Conservation (phyloP, 2,797 vertebrate genomes). For the Hydrolagus colliei region DNA sequence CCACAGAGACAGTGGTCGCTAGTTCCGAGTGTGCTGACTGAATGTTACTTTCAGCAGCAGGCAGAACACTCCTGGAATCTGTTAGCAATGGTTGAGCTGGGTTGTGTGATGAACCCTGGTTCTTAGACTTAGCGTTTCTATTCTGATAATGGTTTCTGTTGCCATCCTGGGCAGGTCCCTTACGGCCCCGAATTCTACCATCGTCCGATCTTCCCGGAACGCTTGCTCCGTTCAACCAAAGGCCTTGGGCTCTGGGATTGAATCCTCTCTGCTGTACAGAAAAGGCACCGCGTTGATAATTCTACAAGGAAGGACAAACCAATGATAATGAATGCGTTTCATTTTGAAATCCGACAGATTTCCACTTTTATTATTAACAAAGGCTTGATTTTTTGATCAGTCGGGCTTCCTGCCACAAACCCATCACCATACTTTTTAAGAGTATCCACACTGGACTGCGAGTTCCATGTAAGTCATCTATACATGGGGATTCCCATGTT, state of each 20-base stretch:
- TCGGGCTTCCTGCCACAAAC: too few relatives aligned
- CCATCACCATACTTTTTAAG: too few relatives aligned
- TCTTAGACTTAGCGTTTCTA: slow-evolving; percentile 53
- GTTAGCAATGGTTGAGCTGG: slow-evolving; percentile 45
- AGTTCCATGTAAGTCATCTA: too few relatives aligned
- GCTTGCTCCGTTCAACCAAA: slow-evolving; percentile 46
- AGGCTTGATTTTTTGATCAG: neutral
- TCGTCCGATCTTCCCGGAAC: slow-evolving; percentile 46
- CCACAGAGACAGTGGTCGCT: slow-evolving; percentile 43
- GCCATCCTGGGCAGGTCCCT: slow-evolving; percentile 48
- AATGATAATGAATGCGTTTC: neutral
- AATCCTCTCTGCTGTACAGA: slow-evolving; percentile 59
- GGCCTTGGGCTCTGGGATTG: slow-evolving; percentile 53
- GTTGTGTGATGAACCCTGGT: slow-evolving; percentile 52
- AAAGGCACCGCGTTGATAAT: slow-evolving; percentile 38
- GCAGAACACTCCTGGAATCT: slow-evolving; percentile 42
- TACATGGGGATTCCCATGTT: too few relatives aligned
- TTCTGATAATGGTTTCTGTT: slow-evolving; percentile 57
- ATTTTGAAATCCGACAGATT: slow-evolving; percentile 4
- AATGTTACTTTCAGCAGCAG: slow-evolving; percentile 44
- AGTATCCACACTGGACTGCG: too few relatives aligned
- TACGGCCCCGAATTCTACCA: slow-evolving; percentile 45
- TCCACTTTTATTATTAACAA: neutral
- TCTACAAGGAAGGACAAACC: slow-evolving; percentile 47
- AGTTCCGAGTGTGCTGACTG: slow-evolving; percentile 45